Percentiles rank a stretch among this genome's conserved stretches.
These are phyloP conservation scores for Amphiprion percula DNA, from an alignment of 2,113 vertebrate genomes.

Conservation along the genomic window DNA sequence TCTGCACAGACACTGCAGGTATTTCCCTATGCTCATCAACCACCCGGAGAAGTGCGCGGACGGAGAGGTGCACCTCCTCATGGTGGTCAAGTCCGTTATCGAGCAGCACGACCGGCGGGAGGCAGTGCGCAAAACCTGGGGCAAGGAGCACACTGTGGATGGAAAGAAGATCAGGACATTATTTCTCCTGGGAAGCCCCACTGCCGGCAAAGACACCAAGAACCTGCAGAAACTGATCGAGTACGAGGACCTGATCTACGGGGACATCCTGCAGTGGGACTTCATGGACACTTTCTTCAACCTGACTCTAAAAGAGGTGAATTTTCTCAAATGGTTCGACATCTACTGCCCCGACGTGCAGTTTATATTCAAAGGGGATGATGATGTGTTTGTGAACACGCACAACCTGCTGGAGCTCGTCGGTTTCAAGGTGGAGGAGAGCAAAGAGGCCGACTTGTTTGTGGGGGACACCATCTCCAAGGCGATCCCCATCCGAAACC, in stretches of 20 bases:
- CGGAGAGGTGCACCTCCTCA: conserved; percentile 80
- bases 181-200: conserved; percentile 84
- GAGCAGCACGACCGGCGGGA: conserved; percentile 87
- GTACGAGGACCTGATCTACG: conserved; percentile 84
- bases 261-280: conserved; percentile 89
- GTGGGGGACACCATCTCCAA: conserved; percentile 87
- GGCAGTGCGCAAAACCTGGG: conserved; percentile 86
- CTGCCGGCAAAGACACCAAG: conserved; percentile 79
- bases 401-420: conserved; percentile 86
- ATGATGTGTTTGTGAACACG: conserved; percentile 90
- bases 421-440: conserved; percentile 71
- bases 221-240: conserved; percentile 87
- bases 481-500: conserved; percentile 85
- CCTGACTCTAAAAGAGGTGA: conserved; percentile 87
- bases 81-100: conserved; percentile 87
- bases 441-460: conserved; percentile 78
- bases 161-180: conserved; percentile 83
- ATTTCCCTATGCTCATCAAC: conserved; percentile 87
- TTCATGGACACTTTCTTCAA: conserved; percentile 90
- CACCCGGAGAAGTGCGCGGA: conserved; percentile 85
- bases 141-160: conserved; percentile 65
- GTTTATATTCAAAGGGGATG: conserved; percentile 89
- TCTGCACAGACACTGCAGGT: conserved; percentile 85
- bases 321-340: conserved; percentile 87
- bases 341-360: conserved; percentile 80